Base-by-base conservation (phyloP, 1,140 invertebrate genomes). In the Musca vetustissima region DNA sequence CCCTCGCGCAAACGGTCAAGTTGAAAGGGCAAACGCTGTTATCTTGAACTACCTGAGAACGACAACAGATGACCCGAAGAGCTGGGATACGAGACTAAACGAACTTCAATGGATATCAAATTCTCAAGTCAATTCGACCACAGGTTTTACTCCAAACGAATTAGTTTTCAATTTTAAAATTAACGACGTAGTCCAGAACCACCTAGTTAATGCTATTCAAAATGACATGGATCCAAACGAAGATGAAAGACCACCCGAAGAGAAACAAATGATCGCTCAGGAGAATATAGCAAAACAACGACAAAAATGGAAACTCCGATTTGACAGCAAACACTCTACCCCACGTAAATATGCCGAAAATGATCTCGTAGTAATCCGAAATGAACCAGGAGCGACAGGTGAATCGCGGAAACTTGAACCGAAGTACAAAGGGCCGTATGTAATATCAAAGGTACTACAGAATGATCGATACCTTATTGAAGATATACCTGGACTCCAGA, bases 101-200 rank as follows among this genome's bases (percentile, higher is more conserved):
- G 19, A 74, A 0, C 68, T 75, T 13, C 73, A 78, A 69, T 73
- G 70, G 68, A 70, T 72, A 0, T 21, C 78, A 15, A 78, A 78
- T 66, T 76, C 76, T 43, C 69, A 75, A 13, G n/a, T 67, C 28
- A 66, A 73, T 65, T 66, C 70, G 11, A 70, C 69, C 1, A 77
- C 72, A 11, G 70, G 71, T 14, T 57, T 73, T 50, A 72, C 69
- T 47, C 74, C 77, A 6, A 70, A 65, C 21, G 68, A 70, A 24
- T 52, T 78, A 7, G 66, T 78, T 1, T 76, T 75, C 24, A 55
- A 66, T 19, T 66, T 69, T 52, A 69, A 69, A 22, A 4, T 66
- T 14, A n/a, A 48, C 4, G 49, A 69, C 14, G 53, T 70, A 1
- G 48, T 61, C 9, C 21, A 49, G 32, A 65, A 69, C 36, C 43